Evolutionary conservation across 2,797 vertebrate genomes (phyloP).

Genomic region (Menidia menidia): DNA sequence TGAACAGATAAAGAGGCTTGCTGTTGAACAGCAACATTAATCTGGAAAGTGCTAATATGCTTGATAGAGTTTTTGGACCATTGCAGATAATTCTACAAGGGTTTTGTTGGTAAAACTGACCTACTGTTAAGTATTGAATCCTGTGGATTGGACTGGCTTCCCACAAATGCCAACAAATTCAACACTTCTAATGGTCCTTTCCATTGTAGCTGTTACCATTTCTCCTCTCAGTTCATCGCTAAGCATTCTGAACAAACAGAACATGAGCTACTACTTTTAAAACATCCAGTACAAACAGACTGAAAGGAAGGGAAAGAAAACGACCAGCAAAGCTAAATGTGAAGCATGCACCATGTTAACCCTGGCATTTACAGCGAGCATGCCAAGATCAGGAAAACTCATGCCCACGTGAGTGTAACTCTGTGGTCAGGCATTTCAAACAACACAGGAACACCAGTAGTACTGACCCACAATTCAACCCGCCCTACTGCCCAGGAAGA

Average conservation of each 20-base stretch:
- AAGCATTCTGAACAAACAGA: conserved; percentile 7
- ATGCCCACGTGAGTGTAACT: conserved; percentile 1
- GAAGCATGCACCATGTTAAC: neutral
- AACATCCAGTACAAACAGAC: neutral
- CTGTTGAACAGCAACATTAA: too few relatives aligned
- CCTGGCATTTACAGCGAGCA: neutral
- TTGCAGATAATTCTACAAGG: too few relatives aligned
- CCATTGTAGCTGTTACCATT: conserved; percentile 5
- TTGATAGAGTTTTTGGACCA: too few relatives aligned
- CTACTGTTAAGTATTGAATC: too few relatives aligned
- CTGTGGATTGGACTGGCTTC: too few relatives aligned
- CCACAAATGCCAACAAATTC: too few relatives aligned
- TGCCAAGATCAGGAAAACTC: neutral
- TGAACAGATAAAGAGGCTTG: too few relatives aligned
- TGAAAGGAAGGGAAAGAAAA: neutral
- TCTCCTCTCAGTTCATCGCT: conserved; percentile 8
- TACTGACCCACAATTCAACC: conserved; percentile 39
- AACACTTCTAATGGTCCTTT: conserved; percentile 1
- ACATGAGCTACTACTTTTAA: neutral
- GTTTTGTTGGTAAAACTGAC: too few relatives aligned
- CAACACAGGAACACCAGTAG: conserved; percentile 2
- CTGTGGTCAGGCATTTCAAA: conserved; percentile 18
- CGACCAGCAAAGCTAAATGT: neutral
- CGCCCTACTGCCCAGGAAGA: neutral
- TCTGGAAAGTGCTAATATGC: too few relatives aligned